Conservation (phyloP, 2,113 vertebrate species). For the Mellivora capensis region DNA sequence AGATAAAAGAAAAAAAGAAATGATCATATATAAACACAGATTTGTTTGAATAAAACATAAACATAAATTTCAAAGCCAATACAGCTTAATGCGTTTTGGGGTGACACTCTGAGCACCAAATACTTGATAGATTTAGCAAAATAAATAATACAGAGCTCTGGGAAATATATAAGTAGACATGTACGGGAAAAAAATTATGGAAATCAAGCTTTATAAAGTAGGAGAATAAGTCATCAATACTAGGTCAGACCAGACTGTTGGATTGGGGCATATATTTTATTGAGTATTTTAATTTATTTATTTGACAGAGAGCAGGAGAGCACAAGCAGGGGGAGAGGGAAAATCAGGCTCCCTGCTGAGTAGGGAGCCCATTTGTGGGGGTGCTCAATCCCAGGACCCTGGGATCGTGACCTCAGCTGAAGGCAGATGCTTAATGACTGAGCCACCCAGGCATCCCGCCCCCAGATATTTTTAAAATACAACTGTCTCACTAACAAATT, state of each 20-base stretch:
- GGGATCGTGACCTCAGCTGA: no score
- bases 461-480: background rate
- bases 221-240: background rate
- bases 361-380: no score
- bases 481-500: background rate
- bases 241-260: background rate
- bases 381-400: no score
- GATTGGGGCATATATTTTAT: background rate
- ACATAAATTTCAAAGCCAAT: slow-evolving; percentile 12
- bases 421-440: no score
- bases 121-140: background rate
- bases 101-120: background rate
- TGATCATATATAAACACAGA: background rate
- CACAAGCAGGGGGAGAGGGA: no score
- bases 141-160: background rate
- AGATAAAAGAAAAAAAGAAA: background rate
- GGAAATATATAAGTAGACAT: background rate
- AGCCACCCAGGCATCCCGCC: no score
- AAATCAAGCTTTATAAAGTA: slow-evolving; percentile 5
- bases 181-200: background rate
- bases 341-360: no score
- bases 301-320: no score
- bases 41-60: background rate
- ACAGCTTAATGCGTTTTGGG: background rate
- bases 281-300: background rate